Conservation (phyloP, 1,140 invertebrate species). For the Lepidurus arcticus region DNA sequence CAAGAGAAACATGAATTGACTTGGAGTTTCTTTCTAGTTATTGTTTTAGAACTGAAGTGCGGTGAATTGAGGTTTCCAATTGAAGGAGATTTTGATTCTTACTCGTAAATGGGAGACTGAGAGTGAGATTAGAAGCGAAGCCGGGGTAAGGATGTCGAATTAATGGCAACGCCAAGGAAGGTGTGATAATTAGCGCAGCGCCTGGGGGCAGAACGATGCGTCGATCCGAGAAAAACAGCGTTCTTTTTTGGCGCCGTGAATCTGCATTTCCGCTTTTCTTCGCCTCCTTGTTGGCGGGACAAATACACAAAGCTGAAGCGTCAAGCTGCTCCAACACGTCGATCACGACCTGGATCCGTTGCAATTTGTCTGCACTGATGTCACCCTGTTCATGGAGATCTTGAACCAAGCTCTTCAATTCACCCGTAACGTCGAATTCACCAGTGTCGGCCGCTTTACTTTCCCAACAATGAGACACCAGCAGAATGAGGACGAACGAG, state of each 20-base stretch:
- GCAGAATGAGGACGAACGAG: not conserved
- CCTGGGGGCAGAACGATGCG: constrained; percentile 71
- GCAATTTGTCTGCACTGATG: constrained; percentile 2
- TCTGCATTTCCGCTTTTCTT: constrained; percentile 8
- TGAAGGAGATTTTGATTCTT: constrained; percentile 46
- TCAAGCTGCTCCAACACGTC: not conserved
- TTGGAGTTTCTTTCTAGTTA: too few species aligned
- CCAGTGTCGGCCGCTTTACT: not conserved
- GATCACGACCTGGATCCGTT: constrained; percentile 5
- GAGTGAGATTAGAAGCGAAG: constrained; percentile 74
- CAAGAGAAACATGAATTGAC: constrained; percentile 24
- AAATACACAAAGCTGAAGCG: constrained; percentile 1
- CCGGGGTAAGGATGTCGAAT: constrained; percentile 74
- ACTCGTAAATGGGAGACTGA: constrained; percentile 82
- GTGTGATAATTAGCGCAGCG: constrained; percentile 68
- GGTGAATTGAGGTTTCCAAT: too few species aligned
- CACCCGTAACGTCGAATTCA: constrained; percentile 9
- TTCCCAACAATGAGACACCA: not conserved
- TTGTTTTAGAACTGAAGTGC: too few species aligned
- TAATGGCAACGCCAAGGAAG: constrained; percentile 71
- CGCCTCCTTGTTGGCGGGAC: not conserved
- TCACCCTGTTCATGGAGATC: not conserved
- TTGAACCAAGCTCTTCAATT: constrained; percentile 1
- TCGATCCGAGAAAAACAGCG: constrained; percentile 39
- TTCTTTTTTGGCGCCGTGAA: constrained; percentile 18